A percentile compares a stretch with the other conserved stretches of the same genome.
Conservation (phyloP, 2,888 invertebrate species). For the Teleogryllus oceanicus region DNA sequence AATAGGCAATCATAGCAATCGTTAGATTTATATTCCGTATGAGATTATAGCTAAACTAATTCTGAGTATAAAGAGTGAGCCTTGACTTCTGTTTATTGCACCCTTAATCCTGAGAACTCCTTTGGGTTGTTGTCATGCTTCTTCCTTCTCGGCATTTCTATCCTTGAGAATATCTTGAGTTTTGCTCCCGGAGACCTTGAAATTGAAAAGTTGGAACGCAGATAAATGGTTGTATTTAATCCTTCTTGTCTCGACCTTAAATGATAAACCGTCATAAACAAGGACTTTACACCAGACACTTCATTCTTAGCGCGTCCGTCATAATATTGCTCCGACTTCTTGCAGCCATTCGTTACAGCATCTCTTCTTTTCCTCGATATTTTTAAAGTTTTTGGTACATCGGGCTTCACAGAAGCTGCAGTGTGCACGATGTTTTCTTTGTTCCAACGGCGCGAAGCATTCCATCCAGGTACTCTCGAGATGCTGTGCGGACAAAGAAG, state of each 20-base stretch:
- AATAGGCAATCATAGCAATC: no score
- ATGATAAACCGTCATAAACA: not conserved
- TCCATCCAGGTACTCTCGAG: not conserved
- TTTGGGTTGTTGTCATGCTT: no score
- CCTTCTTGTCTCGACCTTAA: not conserved
- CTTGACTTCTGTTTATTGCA: no score
- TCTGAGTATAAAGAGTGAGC: no score
- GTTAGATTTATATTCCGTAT: no score
- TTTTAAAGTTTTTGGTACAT: not conserved
- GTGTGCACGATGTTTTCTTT: not conserved
- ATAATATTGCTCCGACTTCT: not conserved
- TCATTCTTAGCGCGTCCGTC: not conserved
- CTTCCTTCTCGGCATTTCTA: no score
- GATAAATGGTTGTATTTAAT: no score
- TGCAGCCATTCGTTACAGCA: not conserved
- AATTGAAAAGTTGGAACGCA: not conserved
- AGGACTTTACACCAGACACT: not conserved
- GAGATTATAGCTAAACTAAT: no score
- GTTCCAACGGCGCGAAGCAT: not conserved
- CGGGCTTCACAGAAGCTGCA: not conserved
- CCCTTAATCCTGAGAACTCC: no score
- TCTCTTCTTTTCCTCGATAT: not conserved
- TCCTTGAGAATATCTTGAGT: no score
- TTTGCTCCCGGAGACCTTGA: not conserved
- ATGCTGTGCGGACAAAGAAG: slow-evolving; percentile 6